Base-by-base conservation (phyloP, 2,113 vertebrate genomes). In the Oryzias melastigma region DNA sequence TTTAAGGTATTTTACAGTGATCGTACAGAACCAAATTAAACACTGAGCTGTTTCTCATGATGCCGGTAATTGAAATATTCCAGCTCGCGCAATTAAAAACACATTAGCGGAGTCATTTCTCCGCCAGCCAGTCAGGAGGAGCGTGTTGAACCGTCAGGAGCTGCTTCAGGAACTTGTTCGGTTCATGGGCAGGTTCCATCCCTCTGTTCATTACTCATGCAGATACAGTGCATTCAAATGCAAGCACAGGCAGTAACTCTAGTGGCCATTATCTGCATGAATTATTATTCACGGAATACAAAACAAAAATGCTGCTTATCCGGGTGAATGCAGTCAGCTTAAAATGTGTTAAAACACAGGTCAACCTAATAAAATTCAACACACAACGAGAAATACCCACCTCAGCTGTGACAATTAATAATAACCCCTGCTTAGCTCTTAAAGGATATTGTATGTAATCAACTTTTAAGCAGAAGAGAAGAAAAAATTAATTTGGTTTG, bases 51-150 rank as follows among this genome's bases (percentile, higher is more conserved):
- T 77, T 83, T 81, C 85, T 86, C 81, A 45, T 75, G 80, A 85
- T 73, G 83, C 81, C 82, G 76, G 75, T 87, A 87, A 90, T 90
- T 91, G 84, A 91, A 88, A 90, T 88, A 84, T 80, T 73, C 78
- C 82, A 71, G 77, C 78, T 83, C 71, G 70, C 73, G 56, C 78
- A 73, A 91, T 92, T 88, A 90, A 87, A 89, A 77, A 75, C 67
- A 86, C 79, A 91, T 89, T 90, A 86, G 68, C 7, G 46, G 72
- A 75, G 76, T 54, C 25, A 58, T 56, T 71, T 68, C 63, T 58
- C 74, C 7, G 2, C 35, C 35, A 72, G 79, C 87, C 85, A 78
- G 76, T 81, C 81, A 83, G 41, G 63, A 65, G 46, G 20, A 65
- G 73, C 66, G 57, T 24, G 54, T 81, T 78, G 83, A 42, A 83